Percentiles rank a stretch among this genome's conserved stretches.
Conservation (phyloP, 2,113 vertebrate species). For the Neoarius graeffei region DNA sequence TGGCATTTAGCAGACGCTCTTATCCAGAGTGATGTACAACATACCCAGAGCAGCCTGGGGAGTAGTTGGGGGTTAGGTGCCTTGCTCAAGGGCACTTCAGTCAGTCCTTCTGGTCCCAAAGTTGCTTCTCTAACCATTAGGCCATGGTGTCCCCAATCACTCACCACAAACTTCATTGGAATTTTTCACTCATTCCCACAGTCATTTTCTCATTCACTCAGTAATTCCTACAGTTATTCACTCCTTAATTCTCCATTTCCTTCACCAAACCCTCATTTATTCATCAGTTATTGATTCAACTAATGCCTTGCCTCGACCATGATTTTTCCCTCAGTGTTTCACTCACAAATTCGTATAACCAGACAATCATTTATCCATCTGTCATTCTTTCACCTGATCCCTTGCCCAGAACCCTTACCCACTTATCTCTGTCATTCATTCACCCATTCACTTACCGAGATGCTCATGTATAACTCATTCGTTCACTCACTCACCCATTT, state of each 20-base stretch:
- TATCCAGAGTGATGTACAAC: too few relatives aligned
- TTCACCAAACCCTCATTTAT: background rate
- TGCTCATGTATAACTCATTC: background rate
- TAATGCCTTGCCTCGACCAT: background rate
- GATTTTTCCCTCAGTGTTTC: background rate
- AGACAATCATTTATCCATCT: background rate
- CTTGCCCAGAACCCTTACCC: background rate
- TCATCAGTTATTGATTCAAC: background rate
- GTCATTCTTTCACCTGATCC: background rate
- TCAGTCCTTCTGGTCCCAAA: too few relatives aligned
- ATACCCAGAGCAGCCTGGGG: too few relatives aligned
- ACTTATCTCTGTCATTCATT: background rate
- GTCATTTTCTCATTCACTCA: background rate
- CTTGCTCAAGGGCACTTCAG: too few relatives aligned
- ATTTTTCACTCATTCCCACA: background rate
- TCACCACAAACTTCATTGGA: background rate
- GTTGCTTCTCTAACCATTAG: too few relatives aligned
- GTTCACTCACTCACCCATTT: constrained; percentile 43
- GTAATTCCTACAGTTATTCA: background rate
- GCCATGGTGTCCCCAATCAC: too few relatives aligned
- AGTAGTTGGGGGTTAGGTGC: too few relatives aligned
- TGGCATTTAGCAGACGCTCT: too few relatives aligned
- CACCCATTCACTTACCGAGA: background rate
- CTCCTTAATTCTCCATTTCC: too few relatives aligned
- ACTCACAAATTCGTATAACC: background rate